Conservation (phyloP, 2,797 vertebrate genomes). For the Peromyscus eremicus region DNA sequence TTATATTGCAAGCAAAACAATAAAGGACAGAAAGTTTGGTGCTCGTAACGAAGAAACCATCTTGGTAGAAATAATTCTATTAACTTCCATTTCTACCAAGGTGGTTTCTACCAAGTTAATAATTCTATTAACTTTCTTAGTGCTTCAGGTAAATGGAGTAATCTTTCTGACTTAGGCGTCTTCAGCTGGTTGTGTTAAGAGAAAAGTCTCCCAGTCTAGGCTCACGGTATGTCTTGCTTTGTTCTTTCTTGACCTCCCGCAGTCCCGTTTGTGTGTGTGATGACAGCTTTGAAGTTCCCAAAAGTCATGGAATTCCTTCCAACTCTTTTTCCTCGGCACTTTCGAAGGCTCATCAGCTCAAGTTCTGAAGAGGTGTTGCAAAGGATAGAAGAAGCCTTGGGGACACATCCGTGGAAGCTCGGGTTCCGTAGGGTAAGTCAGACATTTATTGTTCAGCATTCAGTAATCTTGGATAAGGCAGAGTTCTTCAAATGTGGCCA, state of each 20-base stretch:
- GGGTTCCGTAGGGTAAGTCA: conserved; percentile 89
- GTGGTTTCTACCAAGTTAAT: no score
- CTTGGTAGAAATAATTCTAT: conserved; percentile 2
- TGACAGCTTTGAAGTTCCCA: conserved; percentile 86
- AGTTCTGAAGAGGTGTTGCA: conserved; percentile 60
- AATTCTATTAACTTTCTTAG: conserved; percentile 26
- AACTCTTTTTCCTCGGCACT: conserved; percentile 89
- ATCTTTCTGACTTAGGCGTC: conserved; percentile 15
- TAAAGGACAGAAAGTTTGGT: conserved; percentile 30
- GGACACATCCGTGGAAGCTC: conserved; percentile 90
- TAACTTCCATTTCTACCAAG: no score
- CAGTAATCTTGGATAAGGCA: not conserved
- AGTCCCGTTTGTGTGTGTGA: conserved; percentile 87
- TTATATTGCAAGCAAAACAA: conserved; percentile 37
- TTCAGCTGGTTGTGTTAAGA: conserved; percentile 36
- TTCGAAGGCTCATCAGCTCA: conserved; percentile 84
- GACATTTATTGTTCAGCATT: not conserved
- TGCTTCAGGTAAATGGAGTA: conserved; percentile 46
- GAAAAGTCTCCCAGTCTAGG: not conserved
- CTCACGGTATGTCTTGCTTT: conserved; percentile 58
- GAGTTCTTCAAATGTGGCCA: conserved; percentile 4
- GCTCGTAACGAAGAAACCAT: conserved; percentile 28
- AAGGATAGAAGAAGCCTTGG: conserved; percentile 88
- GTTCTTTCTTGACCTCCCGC: conserved; percentile 51
- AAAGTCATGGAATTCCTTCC: conserved; percentile 90